Conservation (phyloP, 2,113 vertebrate species). For the Recurvirostra avosetta region DNA sequence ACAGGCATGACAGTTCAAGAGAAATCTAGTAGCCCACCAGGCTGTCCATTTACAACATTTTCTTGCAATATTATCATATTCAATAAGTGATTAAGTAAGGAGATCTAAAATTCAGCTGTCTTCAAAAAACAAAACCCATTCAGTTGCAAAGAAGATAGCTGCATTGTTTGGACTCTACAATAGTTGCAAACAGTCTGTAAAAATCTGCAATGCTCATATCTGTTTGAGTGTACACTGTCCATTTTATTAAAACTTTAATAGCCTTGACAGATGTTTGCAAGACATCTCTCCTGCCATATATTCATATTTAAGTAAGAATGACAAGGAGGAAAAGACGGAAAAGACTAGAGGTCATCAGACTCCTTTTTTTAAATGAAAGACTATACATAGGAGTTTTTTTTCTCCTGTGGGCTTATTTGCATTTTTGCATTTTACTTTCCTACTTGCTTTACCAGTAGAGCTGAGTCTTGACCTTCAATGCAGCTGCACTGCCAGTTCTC, state of each 20-base stretch:
- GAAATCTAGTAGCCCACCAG: neutral
- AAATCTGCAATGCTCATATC: neutral
- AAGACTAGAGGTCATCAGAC: neutral
- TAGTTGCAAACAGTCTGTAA: neutral
- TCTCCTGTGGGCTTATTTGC: neutral
- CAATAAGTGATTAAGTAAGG: neutral
- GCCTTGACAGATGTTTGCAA: neutral
- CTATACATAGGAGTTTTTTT: neutral
- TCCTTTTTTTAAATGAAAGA: neutral
- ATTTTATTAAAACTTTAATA: neutral
- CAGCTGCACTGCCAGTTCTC: neutral
- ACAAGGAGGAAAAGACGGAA: slow-evolving; percentile 26
- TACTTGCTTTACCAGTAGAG: neutral
- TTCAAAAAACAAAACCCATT: neutral
- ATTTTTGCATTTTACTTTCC: slow-evolving; percentile 15
- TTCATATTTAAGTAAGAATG: neutral
- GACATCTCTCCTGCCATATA: neutral
- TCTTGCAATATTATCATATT: neutral
- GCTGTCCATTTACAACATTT: neutral
- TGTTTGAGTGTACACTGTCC: neutral
- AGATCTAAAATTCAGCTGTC: neutral
- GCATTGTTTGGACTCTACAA: neutral
- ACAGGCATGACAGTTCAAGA: neutral
- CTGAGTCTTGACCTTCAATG: neutral
- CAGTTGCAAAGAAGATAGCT: neutral